These are phyloP conservation scores for Agapornis canus DNA, from an alignment of 2,797 vertebrate genomes.

Conservation along the genomic window DNA sequence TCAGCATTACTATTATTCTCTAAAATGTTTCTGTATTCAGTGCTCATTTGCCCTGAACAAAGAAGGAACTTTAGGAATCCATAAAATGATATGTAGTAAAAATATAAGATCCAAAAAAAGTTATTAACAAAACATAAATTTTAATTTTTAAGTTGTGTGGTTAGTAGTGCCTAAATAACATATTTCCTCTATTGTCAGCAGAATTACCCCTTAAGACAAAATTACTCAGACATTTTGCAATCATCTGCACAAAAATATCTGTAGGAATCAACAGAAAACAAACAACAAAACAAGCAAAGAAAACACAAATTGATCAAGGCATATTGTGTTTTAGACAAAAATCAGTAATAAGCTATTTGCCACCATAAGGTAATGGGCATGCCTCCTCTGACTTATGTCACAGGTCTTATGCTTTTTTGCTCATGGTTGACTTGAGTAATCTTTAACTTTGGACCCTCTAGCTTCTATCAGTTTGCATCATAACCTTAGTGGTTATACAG, in stretches of 20 bases:
- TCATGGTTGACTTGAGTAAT: background rate
- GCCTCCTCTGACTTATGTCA: background rate
- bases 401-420: background rate
- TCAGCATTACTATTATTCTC: background rate
- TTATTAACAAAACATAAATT: background rate
- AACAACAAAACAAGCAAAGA: background rate
- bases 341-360: background rate
- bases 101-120: background rate
- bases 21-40: background rate
- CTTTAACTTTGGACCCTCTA: conserved; percentile 25
- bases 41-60: background rate
- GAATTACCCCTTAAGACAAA: background rate
- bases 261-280: background rate
- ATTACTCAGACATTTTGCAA: background rate
- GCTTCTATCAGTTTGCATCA: conserved; percentile 27
- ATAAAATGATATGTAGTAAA: background rate
- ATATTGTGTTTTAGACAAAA: background rate
- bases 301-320: background rate
- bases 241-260: background rate
- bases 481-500: conserved; percentile 31
- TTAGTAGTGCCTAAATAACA: background rate
- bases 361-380: background rate
- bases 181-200: background rate
- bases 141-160: background rate
- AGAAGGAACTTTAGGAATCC: background rate